Base-by-base conservation (phyloP, 2,888 invertebrate genomes). In the Dorcus hopei region DNA sequence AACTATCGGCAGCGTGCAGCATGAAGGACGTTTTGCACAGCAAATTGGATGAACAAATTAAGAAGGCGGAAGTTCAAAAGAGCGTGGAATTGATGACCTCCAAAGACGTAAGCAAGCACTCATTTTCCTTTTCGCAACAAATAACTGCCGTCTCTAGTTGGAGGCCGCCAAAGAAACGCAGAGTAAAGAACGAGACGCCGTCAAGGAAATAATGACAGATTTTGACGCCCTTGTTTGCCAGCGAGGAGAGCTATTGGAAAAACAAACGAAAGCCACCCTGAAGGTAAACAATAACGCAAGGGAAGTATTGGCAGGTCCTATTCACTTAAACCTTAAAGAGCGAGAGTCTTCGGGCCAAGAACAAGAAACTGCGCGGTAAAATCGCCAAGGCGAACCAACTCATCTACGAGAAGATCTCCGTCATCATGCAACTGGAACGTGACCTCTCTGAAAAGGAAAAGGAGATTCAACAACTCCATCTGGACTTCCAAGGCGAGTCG, bases 1-100 rank as follows among this genome's bases (percentile, higher is more conserved):
- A 77, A 66, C 61, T 78, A 26, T 70, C 70, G 2, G 74, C 77
- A 62, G 65, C 75, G 4, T 73, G 70, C 40, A 72, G 64, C 26
- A 62, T 74, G 3, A 77, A 77, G 57, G 74, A 75, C 19, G 65
- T 72, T 53, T 64, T 77, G 3, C 72, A 67, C 61, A 65, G 63
- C 26, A 70, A 72, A 43, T 62, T 78, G 11, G 63, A 67, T n/a
- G 61, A 63, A 48, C 74, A 76, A 61, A 45, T 45, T 7, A 33
- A 33, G 1, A 5, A 33, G 26, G 1, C 26, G 6, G 26, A 33
- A 33, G 64, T 74, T 5, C 63, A 73, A 57, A 74, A 70, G 54
- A 1, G 1, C 26, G 26, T 2, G 26, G 26, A 26, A 2, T 26
- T 33, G 26, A 33, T 64, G 8, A 69, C 73, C 16, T 67, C 58